Base-by-base conservation (phyloP, 2,888 invertebrate species). In the Diadegma fenestrale region DNA sequence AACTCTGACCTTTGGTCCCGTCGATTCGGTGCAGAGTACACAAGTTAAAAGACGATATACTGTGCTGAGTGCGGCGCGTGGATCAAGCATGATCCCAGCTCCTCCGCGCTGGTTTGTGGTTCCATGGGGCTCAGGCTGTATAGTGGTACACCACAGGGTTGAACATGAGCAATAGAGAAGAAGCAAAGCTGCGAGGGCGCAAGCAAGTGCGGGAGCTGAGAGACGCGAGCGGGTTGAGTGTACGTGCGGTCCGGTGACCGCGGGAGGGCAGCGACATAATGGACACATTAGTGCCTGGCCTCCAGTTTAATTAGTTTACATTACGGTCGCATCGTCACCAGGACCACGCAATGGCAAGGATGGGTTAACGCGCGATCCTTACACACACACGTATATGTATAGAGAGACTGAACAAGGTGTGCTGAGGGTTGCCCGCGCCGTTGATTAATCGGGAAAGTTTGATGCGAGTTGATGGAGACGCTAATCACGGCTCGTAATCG, bases 391-490 rank as follows among this genome's bases (percentile, higher is more conserved):
- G 37, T 54, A n/a, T 33, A 66, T 51, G 66, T 72, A 66, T 69
- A 58, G 12, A 75, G 43, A 54, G n/a, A 68, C 43, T 19, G 85
- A 78, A 71, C 22, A 68, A 75, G 83, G 64, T 30, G 86, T 26
- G 82, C 75, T 81, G 87, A 81, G 89, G 87, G 76, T 86, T 85
- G 85, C 85, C 83, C 82, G 82, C 81, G 82, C 88, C 87, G 89
- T 92, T 93, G 93, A 93, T 93, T 93, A 93, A 93, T 93, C 92
- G 93, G 90, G 88, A 93, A 93, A 93, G 93, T 93, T 93, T 93
- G 93, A 93, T 93, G 90, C 89, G 91, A 91, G 91, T 91, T 91
- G 92, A 91, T 91, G 92, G 89, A 91, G 91, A 92, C 91, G 92
- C 92, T 93, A 93, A 93, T 93, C 93, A 92, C 92, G 90, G 89